Base-by-base conservation (phyloP, 2,888 invertebrate species). In the Luffia ferchaultella region DNA sequence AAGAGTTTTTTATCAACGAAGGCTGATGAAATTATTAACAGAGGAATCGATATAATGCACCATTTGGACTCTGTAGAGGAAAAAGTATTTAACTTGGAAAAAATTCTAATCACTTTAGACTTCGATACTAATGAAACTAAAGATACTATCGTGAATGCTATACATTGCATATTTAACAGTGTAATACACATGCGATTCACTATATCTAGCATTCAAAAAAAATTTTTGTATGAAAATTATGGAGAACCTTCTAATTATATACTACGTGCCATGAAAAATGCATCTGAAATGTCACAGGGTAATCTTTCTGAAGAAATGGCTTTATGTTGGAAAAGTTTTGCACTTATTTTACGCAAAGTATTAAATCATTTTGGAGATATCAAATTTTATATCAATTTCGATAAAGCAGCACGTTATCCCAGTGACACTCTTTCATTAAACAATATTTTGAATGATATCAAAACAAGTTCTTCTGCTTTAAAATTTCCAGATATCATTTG, bases 131-230 rank as follows among this genome's bases (percentile, higher is more conserved):
- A 58, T 2, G 61, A 66, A 18, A 64, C 70, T 5, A 68, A 70
- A 57, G 74, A 80, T 42, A 67, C 58, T 50, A 71, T 87, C 51
- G 61, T 84, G 15, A 71, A 72, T 53, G 82, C 85, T 40, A 67
- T 86, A 19, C 76, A 84, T 63, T 83, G 85, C 41, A 68, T 87
- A 41, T 86, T 85, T 57, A 70, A 76, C 7, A 82, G 78, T 55
- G 84, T 86, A 57, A 83, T 84, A 49, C 76, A 84, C 50, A 85
- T 87, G 70, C 76, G 86, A 48, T 74, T 85, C 54, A 76, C 83
- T n/a, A 69, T 86, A 48, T 69, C 76, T 16, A 77, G 74, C 55
- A 66, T 82, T 54, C 79, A 76, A 62, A 82, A 78, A 59, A 71
- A 66, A 49, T 77, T 70, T 42, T 71, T 84, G 72, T 75, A 73